These are phyloP conservation scores for Vulpes ferrilata DNA, from an alignment of 2,113 vertebrate genomes.

Conservation along the genomic window DNA sequence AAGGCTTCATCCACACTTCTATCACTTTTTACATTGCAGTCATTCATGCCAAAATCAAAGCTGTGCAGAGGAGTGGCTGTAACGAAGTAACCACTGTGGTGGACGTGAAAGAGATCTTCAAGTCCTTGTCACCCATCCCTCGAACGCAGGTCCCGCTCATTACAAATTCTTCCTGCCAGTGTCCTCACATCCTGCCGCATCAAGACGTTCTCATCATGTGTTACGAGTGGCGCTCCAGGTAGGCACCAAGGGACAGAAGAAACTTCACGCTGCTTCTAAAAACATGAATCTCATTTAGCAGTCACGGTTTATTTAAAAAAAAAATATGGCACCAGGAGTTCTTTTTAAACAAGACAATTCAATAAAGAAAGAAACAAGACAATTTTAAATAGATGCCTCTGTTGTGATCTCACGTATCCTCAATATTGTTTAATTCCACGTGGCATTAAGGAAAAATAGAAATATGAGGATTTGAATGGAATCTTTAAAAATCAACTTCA, in stretches of 20 bases:
- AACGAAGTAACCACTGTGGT: slow-evolving; percentile 90
- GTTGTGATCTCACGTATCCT: neutral
- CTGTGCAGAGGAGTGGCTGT: slow-evolving; percentile 88
- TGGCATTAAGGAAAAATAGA: neutral
- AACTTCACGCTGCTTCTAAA: neutral
- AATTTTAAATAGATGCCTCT: neutral
- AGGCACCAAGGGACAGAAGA: neutral
- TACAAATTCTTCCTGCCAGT: slow-evolving; percentile 92
- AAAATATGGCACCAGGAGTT: neutral
- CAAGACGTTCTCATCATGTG: slow-evolving; percentile 93
- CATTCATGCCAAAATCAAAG: slow-evolving; percentile 92
- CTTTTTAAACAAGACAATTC: neutral
- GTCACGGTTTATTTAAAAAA: neutral
- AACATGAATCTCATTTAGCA: neutral
- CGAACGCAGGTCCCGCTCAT: slow-evolving; percentile 89
- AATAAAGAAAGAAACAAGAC: neutral
- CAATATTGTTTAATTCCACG: neutral
- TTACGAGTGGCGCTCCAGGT: slow-evolving; percentile 91
- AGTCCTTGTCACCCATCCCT: slow-evolving; percentile 87
- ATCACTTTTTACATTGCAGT: slow-evolving; percentile 83
- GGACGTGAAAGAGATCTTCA: slow-evolving; percentile 91
- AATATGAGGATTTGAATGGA: slow-evolving; percentile 4
- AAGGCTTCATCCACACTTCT: neutral
- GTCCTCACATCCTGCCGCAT: slow-evolving; percentile 89
- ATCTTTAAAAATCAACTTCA: neutral